Evolutionary conservation across 2,888 invertebrate genomes (phyloP), one percentile per base, ranked within the genome.

Genomic region (Drosophila pseudotakahashii): DNA sequence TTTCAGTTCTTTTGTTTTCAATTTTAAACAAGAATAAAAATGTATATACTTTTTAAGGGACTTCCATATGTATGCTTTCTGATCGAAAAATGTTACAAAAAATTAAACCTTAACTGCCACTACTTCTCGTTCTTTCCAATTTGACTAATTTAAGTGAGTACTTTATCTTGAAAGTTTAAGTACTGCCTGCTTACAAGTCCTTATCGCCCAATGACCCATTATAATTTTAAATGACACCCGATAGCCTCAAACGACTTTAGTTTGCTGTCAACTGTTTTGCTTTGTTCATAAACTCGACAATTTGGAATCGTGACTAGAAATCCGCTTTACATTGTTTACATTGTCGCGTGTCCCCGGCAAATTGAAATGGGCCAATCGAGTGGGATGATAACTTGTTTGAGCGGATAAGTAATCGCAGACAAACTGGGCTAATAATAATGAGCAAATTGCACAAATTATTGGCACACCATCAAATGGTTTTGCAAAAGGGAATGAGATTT

Each of bases 261-360:
- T 70, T 59, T 30, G 26, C 51, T 70, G 70, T 70, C 59, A 51
- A 68, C 45, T 37, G 39, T 13, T 45, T 51, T 37, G 59, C 41
- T 34, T 51, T 42, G 11, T 69, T 16, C 32, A n/a, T 14, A 44
- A 58, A 36, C 16, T 66, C n/a, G 39, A 47, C 67, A 45, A 39
- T 37, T 50, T 19, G 0, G 0, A 52, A n/a, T 63, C 50, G 54
- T 63, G 63, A 41, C 45, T 14, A 13, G 34, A 61, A 41, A 47
- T 14, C 19, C 14, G 32, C 14, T 9, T 55, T 44, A 54, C 67
- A 53, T 45, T 48, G 41, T 30, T 52, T 23, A 53, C 42, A 50
- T 19, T 32, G 50, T 85, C 61, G 81, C 86, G 71, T 81, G 83
- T 14, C n/a, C 10, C 26, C 14, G 16, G n/a, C 34, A 23, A 45